phyloP scores from a whole-genome alignment of 1,140 invertebrate genomes.

The Prorops nasuta region DNA sequence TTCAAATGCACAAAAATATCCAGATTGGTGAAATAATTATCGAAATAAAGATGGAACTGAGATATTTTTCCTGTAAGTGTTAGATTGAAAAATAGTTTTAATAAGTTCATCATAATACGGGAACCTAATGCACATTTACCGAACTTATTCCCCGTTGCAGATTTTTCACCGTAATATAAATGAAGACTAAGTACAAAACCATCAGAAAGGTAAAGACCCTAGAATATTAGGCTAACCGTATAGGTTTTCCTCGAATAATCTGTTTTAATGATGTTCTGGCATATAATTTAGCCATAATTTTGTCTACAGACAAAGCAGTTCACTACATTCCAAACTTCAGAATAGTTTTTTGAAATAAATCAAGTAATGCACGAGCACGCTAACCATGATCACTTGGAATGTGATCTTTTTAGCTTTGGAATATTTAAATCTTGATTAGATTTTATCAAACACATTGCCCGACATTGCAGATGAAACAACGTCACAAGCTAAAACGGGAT shows the following conservation, averaged over 20 bases:
- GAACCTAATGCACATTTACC: not conserved
- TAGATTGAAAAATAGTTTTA: not conserved
- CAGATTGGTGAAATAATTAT: conserved; percentile 3
- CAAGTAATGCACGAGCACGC: not conserved
- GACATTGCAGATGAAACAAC: conserved; percentile 1
- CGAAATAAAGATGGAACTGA: conserved; percentile 3
- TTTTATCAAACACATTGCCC: not conserved
- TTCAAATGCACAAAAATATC: conserved; percentile 7
- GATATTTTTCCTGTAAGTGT: not conserved
- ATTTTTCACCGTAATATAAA: not conserved
- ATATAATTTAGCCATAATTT: not conserved
- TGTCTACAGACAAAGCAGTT: not conserved
- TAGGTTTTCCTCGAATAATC: not conserved
- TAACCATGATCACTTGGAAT: not conserved
- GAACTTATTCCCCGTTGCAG: not conserved
- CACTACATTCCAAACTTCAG: not conserved
- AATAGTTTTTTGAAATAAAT: conserved; percentile 1
- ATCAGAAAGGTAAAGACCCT: not conserved
- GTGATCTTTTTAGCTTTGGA: not conserved
- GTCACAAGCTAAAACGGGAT: not conserved
- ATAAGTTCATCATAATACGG: not conserved
- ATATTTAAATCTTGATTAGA: not conserved
- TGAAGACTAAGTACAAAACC: not conserved
- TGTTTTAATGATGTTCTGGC: not conserved
- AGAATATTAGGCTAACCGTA: not conserved